These are phyloP conservation scores for Acleris laterana DNA, from an alignment of 2,888 invertebrate species.

Conservation along the genomic window DNA sequence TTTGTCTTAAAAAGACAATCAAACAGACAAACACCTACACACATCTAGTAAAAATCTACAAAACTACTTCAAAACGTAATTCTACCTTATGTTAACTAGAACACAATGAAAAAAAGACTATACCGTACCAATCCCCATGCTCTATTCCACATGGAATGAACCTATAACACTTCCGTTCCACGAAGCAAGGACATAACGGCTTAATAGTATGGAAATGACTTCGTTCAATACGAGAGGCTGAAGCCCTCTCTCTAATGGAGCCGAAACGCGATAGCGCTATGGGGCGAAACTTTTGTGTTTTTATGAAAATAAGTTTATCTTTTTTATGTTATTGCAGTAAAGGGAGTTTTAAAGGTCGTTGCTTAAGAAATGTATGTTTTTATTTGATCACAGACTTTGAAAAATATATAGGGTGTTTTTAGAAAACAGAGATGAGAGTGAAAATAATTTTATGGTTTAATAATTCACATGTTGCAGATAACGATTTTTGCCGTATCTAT, in stretches of 20 bases:
- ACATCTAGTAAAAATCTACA: not conserved
- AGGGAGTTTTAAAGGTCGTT: not conserved
- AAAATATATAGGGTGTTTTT: not conserved
- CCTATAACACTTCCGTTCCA: conserved; percentile 37
- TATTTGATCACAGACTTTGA: not conserved
- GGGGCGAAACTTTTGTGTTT: conserved; percentile 8
- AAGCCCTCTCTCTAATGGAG: conserved; percentile 41
- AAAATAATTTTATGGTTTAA: too few species aligned
- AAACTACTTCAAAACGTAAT: not conserved
- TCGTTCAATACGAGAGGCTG: conserved; percentile 36
- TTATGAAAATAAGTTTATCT: conserved; percentile 6
- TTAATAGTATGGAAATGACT: conserved; percentile 45
- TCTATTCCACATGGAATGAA: conserved; percentile 27
- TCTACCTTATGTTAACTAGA: too few species aligned
- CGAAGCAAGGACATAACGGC: conserved; percentile 37
- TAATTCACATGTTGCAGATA: too few species aligned
- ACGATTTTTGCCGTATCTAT: too few species aligned
- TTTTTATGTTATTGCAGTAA: conserved; percentile 1
- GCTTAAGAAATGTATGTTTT: not conserved
- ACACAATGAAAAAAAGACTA: conserved; percentile 1
- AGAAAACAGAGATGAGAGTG: too few species aligned
- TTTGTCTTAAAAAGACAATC: too few species aligned
- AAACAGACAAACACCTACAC: too few species aligned
- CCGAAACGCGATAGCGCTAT: conserved; percentile 40
- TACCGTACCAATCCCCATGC: conserved; percentile 7